Evolutionary conservation across 2,888 invertebrate species (phyloP).

Genomic region (Drosophila antonietae): DNA sequence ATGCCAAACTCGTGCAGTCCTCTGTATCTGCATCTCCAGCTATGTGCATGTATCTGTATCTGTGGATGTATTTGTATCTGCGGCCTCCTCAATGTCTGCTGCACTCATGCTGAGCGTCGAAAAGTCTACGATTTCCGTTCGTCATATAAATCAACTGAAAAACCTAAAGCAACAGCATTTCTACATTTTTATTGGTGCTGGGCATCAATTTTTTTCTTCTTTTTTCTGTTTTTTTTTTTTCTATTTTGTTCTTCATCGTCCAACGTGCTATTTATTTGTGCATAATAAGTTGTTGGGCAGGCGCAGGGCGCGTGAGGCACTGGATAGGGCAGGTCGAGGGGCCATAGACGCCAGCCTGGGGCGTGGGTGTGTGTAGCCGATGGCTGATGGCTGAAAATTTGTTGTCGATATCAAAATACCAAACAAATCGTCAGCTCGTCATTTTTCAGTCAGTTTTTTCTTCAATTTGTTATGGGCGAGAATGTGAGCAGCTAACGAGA

Average conservation of each 20-base stretch:
- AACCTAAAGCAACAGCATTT: slow-evolving; percentile 54
- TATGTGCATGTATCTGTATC: slow-evolving; percentile 1
- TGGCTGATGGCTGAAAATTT: slow-evolving; percentile 42
- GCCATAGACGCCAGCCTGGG: slow-evolving; percentile 53
- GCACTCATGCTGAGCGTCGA: slow-evolving; percentile 82
- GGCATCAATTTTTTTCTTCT: slow-evolving; percentile 29
- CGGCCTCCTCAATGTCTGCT: slow-evolving; percentile 64
- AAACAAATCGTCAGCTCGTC: slow-evolving; percentile 78
- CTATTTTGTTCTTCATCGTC: slow-evolving; percentile 7
- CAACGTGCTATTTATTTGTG: slow-evolving; percentile 68
- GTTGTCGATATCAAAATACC: slow-evolving; percentile 77
- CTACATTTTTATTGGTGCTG: slow-evolving; percentile 55
- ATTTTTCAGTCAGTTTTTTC: slow-evolving; percentile 73
- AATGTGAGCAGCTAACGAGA: slow-evolving; percentile 40
- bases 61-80: slow-evolving; percentile 19
- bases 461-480: slow-evolving; percentile 57
- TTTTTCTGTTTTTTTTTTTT: slow-evolving; percentile 7
- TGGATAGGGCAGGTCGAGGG: slow-evolving; percentile 6
- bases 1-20: slow-evolving; percentile 26
- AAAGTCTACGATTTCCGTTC: slow-evolving; percentile 81
- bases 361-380: slow-evolving; percentile 17
- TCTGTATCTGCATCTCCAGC: slow-evolving; percentile 11
- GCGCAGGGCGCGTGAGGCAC: background rate
- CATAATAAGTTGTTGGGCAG: slow-evolving; percentile 70
- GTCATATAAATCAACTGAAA: slow-evolving; percentile 74